These are phyloP conservation scores for Keiferia lycopersicella DNA, from an alignment of 2,888 invertebrate species.

Conservation along the genomic window DNA sequence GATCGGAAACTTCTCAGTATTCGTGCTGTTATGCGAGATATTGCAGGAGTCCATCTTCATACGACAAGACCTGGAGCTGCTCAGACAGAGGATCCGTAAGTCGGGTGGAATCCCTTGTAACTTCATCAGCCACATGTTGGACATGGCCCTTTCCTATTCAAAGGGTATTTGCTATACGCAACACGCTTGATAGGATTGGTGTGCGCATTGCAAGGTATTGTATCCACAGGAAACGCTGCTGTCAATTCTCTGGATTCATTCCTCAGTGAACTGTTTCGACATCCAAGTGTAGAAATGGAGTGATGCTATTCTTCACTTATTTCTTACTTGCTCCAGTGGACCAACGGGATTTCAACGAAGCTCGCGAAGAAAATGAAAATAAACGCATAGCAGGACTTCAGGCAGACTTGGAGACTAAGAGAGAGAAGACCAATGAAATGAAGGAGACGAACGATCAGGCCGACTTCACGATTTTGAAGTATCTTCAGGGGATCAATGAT, in stretches of 20 bases:
- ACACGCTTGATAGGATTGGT: too few relatives aligned
- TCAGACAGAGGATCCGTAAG: slow-evolving; percentile 64
- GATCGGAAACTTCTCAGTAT: slow-evolving; percentile 69
- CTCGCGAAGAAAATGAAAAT: slow-evolving; percentile 56
- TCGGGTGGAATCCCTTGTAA: not conserved
- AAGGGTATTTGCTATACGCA: too few relatives aligned
- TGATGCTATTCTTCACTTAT: too few relatives aligned
- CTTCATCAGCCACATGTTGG: not conserved
- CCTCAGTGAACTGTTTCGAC: too few relatives aligned
- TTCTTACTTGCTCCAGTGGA: too few relatives aligned
- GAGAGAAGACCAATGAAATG: slow-evolving; percentile 41
- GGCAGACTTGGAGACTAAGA: slow-evolving; percentile 41
- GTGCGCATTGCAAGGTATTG: too few relatives aligned
- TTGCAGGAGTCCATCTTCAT: slow-evolving; percentile 67
- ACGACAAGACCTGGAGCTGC: slow-evolving; percentile 54
- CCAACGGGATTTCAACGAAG: slow-evolving; percentile 66
- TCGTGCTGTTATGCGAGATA: slow-evolving; percentile 66
- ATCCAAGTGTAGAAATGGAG: too few relatives aligned
- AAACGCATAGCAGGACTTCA: slow-evolving; percentile 48
- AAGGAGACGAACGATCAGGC: slow-evolving; percentile 49
- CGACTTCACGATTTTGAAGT: slow-evolving; percentile 50
- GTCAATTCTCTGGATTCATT: too few relatives aligned
- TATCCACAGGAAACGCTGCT: too few relatives aligned
- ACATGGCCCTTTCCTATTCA: too few relatives aligned
- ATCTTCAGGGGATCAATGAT: slow-evolving; percentile 67